Evolutionary conservation across 2,888 invertebrate genomes (phyloP).

Genomic region (Lamproptera curius): DNA sequence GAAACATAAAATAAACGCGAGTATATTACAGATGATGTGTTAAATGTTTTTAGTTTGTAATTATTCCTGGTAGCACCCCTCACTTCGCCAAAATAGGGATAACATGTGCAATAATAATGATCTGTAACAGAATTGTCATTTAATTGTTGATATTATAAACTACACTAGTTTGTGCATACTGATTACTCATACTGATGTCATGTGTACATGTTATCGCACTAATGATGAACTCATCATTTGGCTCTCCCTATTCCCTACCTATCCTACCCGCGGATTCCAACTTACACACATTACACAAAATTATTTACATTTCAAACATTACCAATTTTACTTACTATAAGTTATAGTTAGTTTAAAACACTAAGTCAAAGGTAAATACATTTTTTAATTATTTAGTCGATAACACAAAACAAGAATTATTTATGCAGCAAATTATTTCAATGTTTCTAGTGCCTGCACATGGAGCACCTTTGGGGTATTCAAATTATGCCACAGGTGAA

Average conservation of each 20-base stretch:
- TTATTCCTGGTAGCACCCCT: slow-evolving; percentile 80
- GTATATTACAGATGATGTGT: slow-evolving; percentile 78
- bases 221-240: slow-evolving; percentile 56
- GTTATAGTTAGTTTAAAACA: too few relatives aligned
- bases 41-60: slow-evolving; percentile 77
- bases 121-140: slow-evolving; percentile 17
- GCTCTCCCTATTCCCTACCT: slow-evolving; percentile 53
- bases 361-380: slow-evolving; percentile 18
- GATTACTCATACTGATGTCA: slow-evolving; percentile 25
- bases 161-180: slow-evolving; percentile 19
- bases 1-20: slow-evolving; percentile 78
- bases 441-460: slow-evolving; percentile 73
- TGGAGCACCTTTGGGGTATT: slow-evolving; percentile 77
- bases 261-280: slow-evolving; percentile 31
- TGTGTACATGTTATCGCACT: slow-evolving; percentile 69
- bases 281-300: slow-evolving; percentile 10
- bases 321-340: too few relatives aligned
- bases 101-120: slow-evolving; percentile 60
- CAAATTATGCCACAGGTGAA: slow-evolving; percentile 73
- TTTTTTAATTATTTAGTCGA: slow-evolving; percentile 2
- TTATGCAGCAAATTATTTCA: background rate
- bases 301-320: slow-evolving; percentile 7
- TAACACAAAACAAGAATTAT: background rate
- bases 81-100: slow-evolving; percentile 75
- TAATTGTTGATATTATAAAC: slow-evolving; percentile 19